Percentiles rank a stretch among this genome's conserved stretches.
These are phyloP conservation scores for Philopotamus ludificatus DNA, from an alignment of 1,140 invertebrate genomes.

Conservation along the genomic window DNA sequence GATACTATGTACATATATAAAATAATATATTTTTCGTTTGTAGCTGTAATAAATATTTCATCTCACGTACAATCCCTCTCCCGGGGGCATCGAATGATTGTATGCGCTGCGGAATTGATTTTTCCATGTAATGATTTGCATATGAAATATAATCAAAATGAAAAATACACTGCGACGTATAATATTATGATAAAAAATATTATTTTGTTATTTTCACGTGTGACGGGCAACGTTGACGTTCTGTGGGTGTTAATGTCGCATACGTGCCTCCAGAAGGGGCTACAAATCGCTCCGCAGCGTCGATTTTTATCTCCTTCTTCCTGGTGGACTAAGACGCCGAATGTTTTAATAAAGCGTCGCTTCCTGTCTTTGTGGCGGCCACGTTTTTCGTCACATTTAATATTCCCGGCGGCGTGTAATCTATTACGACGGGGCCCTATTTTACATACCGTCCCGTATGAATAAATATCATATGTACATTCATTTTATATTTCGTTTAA, in stretches of 20 bases:
- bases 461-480: conserved; percentile 5
- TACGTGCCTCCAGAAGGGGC: conserved; percentile 13
- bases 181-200: background rate
- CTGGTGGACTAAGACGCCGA: conserved; percentile 34
- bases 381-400: conserved; percentile 16
- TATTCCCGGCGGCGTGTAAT: conserved; percentile 8
- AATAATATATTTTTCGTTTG: no score
- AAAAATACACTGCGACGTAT: background rate
- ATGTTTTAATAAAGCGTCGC: conserved; percentile 30
- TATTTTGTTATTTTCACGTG: background rate
- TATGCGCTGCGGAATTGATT: conserved; percentile 38
- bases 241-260: conserved; percentile 15
- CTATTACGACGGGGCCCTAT: background rate
- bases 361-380: conserved; percentile 32
- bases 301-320: conserved; percentile 38
- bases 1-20: no score
- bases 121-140: conserved; percentile 37
- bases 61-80: conserved; percentile 19
- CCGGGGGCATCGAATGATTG: conserved; percentile 28
- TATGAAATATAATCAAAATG: conserved; percentile 7
- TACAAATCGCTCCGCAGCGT: conserved; percentile 2
- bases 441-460: background rate
- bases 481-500: background rate
- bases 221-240: conserved; percentile 18
- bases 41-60: no score